A percentile compares a stretch with the other conserved stretches of the same genome.
Evolutionary conservation across 2,113 vertebrate species (phyloP).

Genomic region (Prolemur simus): DNA sequence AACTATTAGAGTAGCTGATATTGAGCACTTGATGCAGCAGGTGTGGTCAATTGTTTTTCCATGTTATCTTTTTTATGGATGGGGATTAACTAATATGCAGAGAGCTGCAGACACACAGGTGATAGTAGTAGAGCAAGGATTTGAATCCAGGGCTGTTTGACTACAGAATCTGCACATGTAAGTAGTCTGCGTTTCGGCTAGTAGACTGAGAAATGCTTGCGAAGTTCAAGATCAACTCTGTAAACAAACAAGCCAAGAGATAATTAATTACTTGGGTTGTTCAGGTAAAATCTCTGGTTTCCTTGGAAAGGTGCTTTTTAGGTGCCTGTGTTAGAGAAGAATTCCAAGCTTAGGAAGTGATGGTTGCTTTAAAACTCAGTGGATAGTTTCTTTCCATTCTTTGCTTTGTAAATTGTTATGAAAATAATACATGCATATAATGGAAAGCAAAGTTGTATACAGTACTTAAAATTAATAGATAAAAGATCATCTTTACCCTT

Average conservation of each 20-base stretch:
- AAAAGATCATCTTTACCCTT: not conserved
- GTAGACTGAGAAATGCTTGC: not conserved
- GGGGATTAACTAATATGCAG: not conserved
- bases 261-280: not conserved
- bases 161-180: not conserved
- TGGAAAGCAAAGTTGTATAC: not conserved
- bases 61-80: not conserved
- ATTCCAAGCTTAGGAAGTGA: constrained; percentile 15
- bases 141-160: not conserved
- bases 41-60: not conserved
- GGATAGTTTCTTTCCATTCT: not conserved
- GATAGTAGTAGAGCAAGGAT: not conserved
- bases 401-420: not conserved
- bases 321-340: not conserved
- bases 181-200: not conserved
- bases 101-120: not conserved
- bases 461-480: not conserved
- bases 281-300: not conserved
- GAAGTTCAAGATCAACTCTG: not conserved
- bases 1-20: not conserved
- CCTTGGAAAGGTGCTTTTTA: constrained; percentile 26
- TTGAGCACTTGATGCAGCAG: not conserved
- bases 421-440: not conserved
- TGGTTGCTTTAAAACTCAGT: not conserved
- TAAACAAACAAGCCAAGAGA: not conserved